These are phyloP conservation scores for Rhagium mordax DNA, from an alignment of 2,888 invertebrate genomes.

Conservation along the genomic window DNA sequence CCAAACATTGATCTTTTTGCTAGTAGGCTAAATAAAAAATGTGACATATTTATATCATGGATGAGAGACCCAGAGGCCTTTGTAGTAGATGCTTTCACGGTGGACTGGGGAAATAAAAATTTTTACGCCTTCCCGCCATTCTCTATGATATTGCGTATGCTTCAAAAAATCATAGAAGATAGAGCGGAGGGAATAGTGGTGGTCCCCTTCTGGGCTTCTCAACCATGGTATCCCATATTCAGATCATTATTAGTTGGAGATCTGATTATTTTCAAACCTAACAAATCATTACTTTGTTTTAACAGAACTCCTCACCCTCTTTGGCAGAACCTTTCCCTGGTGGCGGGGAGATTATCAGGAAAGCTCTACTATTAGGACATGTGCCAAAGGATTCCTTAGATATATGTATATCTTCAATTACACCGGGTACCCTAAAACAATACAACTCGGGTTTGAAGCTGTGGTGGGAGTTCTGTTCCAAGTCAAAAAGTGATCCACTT, in stretches of 20 bases:
- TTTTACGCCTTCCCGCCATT: conserved; percentile 48
- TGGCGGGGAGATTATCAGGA: conserved; percentile 28
- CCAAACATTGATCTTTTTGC: conserved; percentile 40
- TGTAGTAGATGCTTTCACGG: conserved; percentile 57
- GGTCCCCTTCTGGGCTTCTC: conserved; percentile 35
- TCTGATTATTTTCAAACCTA: conserved; percentile 25
- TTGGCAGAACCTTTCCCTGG: conserved; percentile 19
- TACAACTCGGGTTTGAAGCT: neutral
- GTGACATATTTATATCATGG: conserved; percentile 56
- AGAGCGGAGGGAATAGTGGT: conserved; percentile 34
- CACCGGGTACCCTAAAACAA: conserved; percentile 5
- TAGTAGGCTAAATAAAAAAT: conserved; percentile 47
- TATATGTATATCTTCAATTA: conserved; percentile 2
- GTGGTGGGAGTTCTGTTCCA: neutral
- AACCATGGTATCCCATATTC: conserved; percentile 38
- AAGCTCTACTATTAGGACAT: conserved; percentile 1
- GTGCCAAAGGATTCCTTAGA: conserved; percentile 14
- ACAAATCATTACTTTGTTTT: conserved; percentile 14
- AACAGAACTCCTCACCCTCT: conserved; percentile 32
- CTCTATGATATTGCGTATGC: conserved; percentile 46
- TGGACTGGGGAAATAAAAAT: conserved; percentile 33
- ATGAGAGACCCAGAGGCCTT: conserved; percentile 49
- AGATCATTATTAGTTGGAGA: conserved; percentile 6
- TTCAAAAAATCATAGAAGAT: conserved; percentile 55
- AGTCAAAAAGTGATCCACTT: neutral